Evolutionary conservation across 1,140 invertebrate species (phyloP).

Genomic region (Charaxes varanes): DNA sequence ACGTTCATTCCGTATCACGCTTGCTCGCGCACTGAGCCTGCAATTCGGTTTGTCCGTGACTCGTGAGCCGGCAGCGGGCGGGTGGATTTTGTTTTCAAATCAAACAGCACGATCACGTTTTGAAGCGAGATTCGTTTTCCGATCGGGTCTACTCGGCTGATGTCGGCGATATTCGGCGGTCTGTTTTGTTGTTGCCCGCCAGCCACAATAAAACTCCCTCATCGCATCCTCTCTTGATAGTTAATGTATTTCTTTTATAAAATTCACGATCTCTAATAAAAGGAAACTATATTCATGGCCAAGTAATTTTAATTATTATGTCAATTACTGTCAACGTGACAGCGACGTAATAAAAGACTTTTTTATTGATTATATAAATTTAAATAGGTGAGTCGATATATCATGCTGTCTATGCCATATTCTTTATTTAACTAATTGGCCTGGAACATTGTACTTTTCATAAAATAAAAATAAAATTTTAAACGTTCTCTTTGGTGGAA

Average conservation of each 20-base stretch:
- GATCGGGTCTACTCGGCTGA: conserved; percentile 44
- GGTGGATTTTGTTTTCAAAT: conserved; percentile 71
- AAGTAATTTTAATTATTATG: no score
- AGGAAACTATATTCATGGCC: conserved; percentile 4
- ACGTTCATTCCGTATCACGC: conserved; percentile 73
- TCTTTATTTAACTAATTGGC: no score
- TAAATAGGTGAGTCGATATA: neutral
- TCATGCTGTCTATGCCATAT: no score
- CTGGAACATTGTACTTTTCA: no score
- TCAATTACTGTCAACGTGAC: no score
- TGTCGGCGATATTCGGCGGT: conserved; percentile 40
- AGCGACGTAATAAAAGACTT: no score
- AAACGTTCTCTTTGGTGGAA: no score
- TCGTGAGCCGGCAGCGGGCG: conserved; percentile 49
- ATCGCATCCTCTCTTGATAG: conserved; percentile 9
- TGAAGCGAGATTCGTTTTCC: conserved; percentile 62
- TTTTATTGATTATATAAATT: neutral
- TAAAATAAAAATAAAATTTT: no score
- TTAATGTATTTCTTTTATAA: neutral
- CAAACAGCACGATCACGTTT: conserved; percentile 68
- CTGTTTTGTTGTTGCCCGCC: conserved; percentile 49
- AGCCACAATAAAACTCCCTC: conserved; percentile 34
- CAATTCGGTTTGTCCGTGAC: conserved; percentile 50
- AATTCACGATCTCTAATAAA: conserved; percentile 5
- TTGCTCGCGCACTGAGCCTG: conserved; percentile 66